Conservation (phyloP, 2,113 vertebrate genomes). For the Xyliphius kryptos region DNA sequence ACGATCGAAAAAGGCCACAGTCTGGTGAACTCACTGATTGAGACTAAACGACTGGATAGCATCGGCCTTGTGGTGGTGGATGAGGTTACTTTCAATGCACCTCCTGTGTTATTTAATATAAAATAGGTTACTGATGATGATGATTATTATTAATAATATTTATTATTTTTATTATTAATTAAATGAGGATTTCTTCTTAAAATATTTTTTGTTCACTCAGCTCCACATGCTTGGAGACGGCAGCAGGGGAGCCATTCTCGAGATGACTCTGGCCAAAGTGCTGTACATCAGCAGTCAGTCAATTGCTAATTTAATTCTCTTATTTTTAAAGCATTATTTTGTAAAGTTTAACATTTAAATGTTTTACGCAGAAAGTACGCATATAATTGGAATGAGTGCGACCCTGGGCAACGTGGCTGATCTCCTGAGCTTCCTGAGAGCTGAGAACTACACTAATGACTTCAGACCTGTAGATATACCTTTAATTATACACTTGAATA, state of each 20-base stretch:
- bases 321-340: too few species aligned
- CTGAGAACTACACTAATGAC: conserved; percentile 79
- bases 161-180: too few species aligned
- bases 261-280: conserved; percentile 88
- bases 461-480: conserved; percentile 83
- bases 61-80: conserved; percentile 89
- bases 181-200: too few species aligned
- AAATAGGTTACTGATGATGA: too few species aligned
- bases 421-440: conserved; percentile 80
- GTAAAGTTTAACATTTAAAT: neutral
- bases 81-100: too few species aligned
- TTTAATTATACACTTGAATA: too few species aligned
- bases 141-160: too few species aligned
- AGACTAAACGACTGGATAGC: conserved; percentile 63
- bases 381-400: conserved; percentile 96
- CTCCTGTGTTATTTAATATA: too few species aligned
- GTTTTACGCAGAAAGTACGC: conserved; percentile 69
- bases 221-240: conserved; percentile 93
- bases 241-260: conserved; percentile 79
- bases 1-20: conserved; percentile 92
- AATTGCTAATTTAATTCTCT: too few species aligned
- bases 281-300: conserved; percentile 81
- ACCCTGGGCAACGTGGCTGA: conserved; percentile 85
- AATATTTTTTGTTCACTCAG: conserved; percentile 50
- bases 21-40: conserved; percentile 89